Conservation (phyloP, 2,888 invertebrate genomes). For the Oeneis ivallda region DNA sequence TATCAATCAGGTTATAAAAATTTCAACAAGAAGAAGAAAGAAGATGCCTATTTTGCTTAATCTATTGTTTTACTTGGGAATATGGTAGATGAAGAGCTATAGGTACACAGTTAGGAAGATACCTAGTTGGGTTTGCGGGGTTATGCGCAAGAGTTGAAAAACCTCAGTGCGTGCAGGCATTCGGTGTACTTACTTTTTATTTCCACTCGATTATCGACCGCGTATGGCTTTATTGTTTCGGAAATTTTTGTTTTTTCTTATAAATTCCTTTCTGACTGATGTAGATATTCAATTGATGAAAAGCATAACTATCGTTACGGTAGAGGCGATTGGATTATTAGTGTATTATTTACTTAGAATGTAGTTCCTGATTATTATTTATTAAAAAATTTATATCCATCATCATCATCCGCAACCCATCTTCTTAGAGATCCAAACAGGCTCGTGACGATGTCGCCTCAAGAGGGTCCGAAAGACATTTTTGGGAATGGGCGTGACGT, state of each 20-base stretch:
- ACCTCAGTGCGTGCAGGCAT: slow-evolving; percentile 64
- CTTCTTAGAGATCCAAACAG: no score
- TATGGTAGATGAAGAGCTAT: not conserved
- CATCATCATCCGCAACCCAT: no score
- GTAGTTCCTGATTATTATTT: no score
- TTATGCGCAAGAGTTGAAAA: slow-evolving; percentile 54
- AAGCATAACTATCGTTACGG: not conserved
- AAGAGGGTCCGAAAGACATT: no score
- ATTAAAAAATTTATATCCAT: no score
- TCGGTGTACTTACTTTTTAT: slow-evolving; percentile 48
- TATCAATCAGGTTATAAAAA: no score
- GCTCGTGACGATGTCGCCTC: no score
- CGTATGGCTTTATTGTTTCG: slow-evolving; percentile 41
- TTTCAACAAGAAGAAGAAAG: no score
- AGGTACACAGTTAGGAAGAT: not conserved
- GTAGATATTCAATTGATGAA: not conserved
- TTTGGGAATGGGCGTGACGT: no score
- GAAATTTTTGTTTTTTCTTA: slow-evolving; percentile 6
- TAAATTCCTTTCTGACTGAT: slow-evolving; percentile 2
- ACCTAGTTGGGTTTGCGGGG: slow-evolving; percentile 21
- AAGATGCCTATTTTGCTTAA: no score
- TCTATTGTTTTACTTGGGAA: no score
- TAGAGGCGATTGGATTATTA: not conserved
- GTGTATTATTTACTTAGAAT: no score
- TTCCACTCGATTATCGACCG: slow-evolving; percentile 45